Conservation (phyloP, 2,888 invertebrate species). For the Nomada goodeniana region DNA sequence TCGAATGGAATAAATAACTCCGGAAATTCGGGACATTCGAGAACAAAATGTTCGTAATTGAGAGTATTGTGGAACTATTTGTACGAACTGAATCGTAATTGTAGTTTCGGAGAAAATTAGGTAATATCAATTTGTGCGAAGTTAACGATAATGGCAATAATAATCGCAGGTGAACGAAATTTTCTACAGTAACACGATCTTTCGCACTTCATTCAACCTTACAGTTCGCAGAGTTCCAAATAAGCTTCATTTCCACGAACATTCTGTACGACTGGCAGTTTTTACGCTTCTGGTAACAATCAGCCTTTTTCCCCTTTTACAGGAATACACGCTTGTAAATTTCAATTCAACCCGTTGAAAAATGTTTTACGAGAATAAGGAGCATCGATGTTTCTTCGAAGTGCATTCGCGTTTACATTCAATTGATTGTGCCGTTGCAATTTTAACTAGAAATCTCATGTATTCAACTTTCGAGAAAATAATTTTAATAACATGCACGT, state of each 20-base stretch:
- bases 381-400: not conserved
- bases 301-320: not conserved
- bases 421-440: not conserved
- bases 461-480: too few species aligned
- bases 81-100: not conserved
- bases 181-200: not conserved
- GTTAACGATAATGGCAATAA: not conserved
- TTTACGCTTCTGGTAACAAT: conserved; percentile 7
- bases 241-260: conserved; percentile 8
- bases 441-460: too few species aligned
- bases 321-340: not conserved
- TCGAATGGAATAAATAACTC: not conserved
- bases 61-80: not conserved
- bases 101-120: not conserved
- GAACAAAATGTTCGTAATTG: too few species aligned
- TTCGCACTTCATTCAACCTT: not conserved
- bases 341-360: not conserved
- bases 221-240: not conserved
- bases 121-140: not conserved
- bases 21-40: too few species aligned
- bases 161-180: not conserved
- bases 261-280: not conserved
- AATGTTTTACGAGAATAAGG: not conserved
- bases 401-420: not conserved
- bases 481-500: too few species aligned